Conservation (phyloP, 2,888 invertebrate genomes). For the Elmis aenea region DNA sequence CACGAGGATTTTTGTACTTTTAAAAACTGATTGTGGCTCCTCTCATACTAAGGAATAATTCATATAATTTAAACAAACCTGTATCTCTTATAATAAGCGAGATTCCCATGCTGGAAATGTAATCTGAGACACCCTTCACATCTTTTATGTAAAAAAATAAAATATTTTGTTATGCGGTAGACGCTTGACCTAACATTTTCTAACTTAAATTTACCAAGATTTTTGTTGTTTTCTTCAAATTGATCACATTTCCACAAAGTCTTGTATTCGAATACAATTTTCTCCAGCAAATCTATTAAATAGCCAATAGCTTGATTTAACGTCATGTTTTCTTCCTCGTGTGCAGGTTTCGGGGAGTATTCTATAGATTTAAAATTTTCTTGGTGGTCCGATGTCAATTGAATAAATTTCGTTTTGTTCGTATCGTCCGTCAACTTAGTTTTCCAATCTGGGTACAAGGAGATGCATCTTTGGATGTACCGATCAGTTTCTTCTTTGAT, state of each 20-base stretch:
- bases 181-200: too few relatives aligned
- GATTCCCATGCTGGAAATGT: too few relatives aligned
- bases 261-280: not conserved
- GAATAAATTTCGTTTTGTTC: too few relatives aligned
- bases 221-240: not conserved
- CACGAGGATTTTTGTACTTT: too few relatives aligned
- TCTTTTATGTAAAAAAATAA: too few relatives aligned
- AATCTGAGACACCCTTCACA: too few relatives aligned
- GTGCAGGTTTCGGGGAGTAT: not conserved
- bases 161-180: too few relatives aligned
- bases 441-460: constrained; percentile 28
- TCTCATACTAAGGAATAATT: too few relatives aligned
- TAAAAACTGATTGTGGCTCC: too few relatives aligned
- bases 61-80: too few relatives aligned
- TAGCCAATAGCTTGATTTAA: constrained; percentile 16
- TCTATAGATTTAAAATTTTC: not conserved
- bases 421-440: too few relatives aligned
- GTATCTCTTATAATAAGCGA: too few relatives aligned
- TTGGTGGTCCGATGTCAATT: constrained; percentile 16
- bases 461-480: not conserved
- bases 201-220: not conserved
- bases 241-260: not conserved
- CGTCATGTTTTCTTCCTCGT: not conserved
- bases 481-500: not conserved
- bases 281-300: constrained; percentile 6